A percentile compares a stretch with the other conserved stretches of the same genome.
These are phyloP conservation scores for Bruchidius siliquastri DNA, from an alignment of 2,888 invertebrate genomes.

Conservation along the genomic window DNA sequence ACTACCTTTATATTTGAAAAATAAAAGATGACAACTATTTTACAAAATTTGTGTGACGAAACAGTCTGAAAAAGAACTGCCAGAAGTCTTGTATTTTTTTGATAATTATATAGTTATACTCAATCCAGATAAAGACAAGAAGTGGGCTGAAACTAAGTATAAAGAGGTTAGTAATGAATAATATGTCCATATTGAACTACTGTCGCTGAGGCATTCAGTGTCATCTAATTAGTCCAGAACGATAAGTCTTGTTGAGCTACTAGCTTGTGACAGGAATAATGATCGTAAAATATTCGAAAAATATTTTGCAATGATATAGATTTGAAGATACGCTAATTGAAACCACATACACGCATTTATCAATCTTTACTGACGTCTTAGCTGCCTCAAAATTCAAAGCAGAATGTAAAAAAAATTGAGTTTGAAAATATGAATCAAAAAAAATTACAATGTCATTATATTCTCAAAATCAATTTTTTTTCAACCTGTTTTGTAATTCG, in stretches of 20 bases:
- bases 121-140: conserved; percentile 14
- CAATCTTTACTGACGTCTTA: too few relatives aligned
- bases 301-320: conserved; percentile 22
- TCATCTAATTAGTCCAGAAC: conserved; percentile 17
- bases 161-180: conserved; percentile 12
- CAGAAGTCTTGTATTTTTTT: conserved; percentile 8
- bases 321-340: too few relatives aligned
- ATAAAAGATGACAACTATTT: conserved; percentile 21
- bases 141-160: conserved; percentile 23
- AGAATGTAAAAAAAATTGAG: too few relatives aligned
- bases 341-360: too few relatives aligned
- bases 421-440: too few relatives aligned
- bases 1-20: conserved; percentile 20
- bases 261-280: conserved; percentile 21
- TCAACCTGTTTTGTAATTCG: too few relatives aligned
- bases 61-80: conserved; percentile 11
- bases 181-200: conserved; percentile 18
- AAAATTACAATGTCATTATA: too few relatives aligned
- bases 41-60: conserved; percentile 12
- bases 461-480: too few relatives aligned
- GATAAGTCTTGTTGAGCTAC: conserved; percentile 11
- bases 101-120: conserved; percentile 7
- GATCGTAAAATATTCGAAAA: conserved; percentile 21
- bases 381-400: too few relatives aligned
- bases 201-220: conserved; percentile 17